These are phyloP conservation scores for Autographa pulchrina DNA, from an alignment of 2,888 invertebrate genomes.

Conservation along the genomic window DNA sequence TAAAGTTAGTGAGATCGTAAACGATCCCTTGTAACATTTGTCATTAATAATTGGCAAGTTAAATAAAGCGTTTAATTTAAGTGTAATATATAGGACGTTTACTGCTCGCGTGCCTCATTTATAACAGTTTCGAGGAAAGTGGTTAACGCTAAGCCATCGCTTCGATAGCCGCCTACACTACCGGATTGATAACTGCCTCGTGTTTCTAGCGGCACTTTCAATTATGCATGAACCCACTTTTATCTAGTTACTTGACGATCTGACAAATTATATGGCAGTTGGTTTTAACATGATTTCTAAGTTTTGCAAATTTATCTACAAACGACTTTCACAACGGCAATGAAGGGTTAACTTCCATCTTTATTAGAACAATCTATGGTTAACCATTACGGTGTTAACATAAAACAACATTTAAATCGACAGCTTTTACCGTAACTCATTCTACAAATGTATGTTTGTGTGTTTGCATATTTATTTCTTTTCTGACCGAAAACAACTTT, in stretches of 20 bases:
- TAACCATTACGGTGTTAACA: background rate
- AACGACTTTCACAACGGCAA: conserved; percentile 55
- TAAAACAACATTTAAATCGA: background rate
- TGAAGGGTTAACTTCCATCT: conserved; percentile 5
- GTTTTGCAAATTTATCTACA: conserved; percentile 39
- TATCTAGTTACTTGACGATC: conserved; percentile 71
- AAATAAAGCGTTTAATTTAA: conserved; percentile 40
- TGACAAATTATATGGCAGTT: conserved; percentile 75
- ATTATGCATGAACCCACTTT: conserved; percentile 74
- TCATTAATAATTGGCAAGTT: conserved; percentile 46
- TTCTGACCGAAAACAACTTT: too few species aligned
- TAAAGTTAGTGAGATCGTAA: conserved; percentile 40
- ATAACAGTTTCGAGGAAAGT: conserved; percentile 22
- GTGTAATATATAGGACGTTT: conserved; percentile 44
- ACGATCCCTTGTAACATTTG: conserved; percentile 32
- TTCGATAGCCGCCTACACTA: conserved; percentile 50
- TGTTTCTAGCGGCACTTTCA: conserved; percentile 70
- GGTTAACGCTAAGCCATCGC: conserved; percentile 41
- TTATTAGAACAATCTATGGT: conserved; percentile 4
- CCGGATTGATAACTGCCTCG: conserved; percentile 58
- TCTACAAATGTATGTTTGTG: too few species aligned
- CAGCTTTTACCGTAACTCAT: background rate
- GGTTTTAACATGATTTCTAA: conserved; percentile 70
- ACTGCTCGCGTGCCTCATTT: conserved; percentile 38
- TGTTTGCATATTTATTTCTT: too few species aligned